Conservation (phyloP, 2,113 vertebrate genomes). For the Prinia subflava region DNA sequence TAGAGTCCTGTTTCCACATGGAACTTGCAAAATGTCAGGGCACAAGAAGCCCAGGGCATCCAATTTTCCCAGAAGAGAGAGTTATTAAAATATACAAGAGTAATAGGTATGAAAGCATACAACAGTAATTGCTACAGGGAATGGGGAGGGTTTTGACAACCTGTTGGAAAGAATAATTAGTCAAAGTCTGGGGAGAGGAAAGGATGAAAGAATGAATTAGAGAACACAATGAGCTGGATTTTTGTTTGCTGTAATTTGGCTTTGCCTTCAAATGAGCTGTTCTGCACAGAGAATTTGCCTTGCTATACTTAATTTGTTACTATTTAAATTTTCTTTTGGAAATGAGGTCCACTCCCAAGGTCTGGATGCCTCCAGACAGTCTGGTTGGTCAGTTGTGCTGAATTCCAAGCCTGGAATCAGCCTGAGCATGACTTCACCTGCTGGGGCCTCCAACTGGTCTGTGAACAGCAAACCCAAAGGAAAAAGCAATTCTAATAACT, state of each 20-base stretch:
- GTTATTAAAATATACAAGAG: not conserved
- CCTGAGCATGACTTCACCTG: not conserved
- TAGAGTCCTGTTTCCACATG: not conserved
- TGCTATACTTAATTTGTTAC: not conserved
- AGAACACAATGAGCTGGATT: not conserved
- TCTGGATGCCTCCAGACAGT: not conserved
- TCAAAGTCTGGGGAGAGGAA: not conserved
- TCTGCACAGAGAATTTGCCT: not conserved
- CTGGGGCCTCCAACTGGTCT: not conserved
- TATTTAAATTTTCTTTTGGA: not conserved
- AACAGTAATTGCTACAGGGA: not conserved
- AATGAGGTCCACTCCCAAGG: not conserved
- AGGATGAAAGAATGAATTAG: not conserved
- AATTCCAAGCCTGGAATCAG: not conserved
- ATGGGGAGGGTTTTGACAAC: not conserved
- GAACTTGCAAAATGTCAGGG: not conserved
- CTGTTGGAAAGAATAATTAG: not conserved
- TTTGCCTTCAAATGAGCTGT: not conserved
- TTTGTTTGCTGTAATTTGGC: not conserved
- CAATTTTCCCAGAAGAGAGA: not conserved
- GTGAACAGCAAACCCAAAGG: not conserved
- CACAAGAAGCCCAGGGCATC: not conserved
- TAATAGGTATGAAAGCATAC: not conserved
- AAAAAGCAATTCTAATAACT: not conserved
- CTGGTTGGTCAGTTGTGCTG: not conserved